Evolutionary conservation across 2,113 vertebrate species (phyloP), one percentile per base, ranked within the genome.

Genomic region (Carassius gibelio): DNA sequence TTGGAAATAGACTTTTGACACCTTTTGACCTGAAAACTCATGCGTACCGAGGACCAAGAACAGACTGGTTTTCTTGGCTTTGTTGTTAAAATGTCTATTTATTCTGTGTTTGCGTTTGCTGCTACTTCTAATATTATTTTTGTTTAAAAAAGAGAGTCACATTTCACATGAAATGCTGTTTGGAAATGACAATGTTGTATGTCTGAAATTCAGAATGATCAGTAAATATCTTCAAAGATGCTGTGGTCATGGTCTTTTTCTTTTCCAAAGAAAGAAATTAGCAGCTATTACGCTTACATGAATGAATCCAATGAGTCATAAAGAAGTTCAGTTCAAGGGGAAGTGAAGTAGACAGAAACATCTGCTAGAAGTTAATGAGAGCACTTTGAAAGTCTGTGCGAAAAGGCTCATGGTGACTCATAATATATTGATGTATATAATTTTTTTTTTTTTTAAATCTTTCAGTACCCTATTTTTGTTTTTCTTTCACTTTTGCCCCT

Each of bases 101-200:
- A 95, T 95, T 94, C 92, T 78, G 64, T 87, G 88, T 91, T 90
- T 91, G 78, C 36, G 88, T 84, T 88, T 80, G 84, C 79, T 83
- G 81, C 87, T 83, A 88, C 82, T 90, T n/a, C n/a, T 85, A 86
- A 86, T 80, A 87, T 92, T 93, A 92, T 93, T 94, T 94, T 94
- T 94, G 88, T 94, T 93, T 83, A 79, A 57, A 85, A 82, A 87
- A 34, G n/a, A 59, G 19, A 76, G 72, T 55, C 68, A 88, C 91
- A 92, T 93, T 26, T 26, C 26, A 26, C 90, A 84, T 92, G 90
- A 57, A 76, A 88, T 87, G 74, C 76, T 89, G 87, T 92, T 64
- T 86, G 89, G 34, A 88, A 89, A 83, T 10, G 90, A 89, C 90
- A 86, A 90, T 90, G 90, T 92, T 88, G 88, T 75, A 72, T 87